Conservation (phyloP, 2,797 vertebrate genomes). For the Phalanger gymnotis region DNA sequence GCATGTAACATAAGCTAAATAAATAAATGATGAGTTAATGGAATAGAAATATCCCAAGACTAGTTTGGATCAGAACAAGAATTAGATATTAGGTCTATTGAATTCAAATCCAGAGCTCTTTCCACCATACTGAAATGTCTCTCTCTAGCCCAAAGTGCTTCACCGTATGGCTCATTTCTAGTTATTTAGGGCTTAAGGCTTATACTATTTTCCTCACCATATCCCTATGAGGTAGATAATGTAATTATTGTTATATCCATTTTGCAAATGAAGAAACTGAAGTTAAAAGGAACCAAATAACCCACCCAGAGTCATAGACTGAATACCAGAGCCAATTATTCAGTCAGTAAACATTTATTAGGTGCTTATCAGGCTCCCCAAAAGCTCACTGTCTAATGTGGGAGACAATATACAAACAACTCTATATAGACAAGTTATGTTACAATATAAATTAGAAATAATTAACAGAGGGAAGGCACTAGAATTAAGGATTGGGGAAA, state of each 20-base stretch:
- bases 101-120: neutral
- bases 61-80: neutral
- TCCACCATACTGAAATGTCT: neutral
- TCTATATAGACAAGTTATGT: neutral
- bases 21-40: neutral
- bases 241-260: neutral
- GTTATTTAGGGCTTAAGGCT: neutral
- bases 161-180: neutral
- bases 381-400: neutral
- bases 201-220: neutral
- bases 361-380: neutral
- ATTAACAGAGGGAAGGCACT: neutral
- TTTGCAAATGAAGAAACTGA: neutral
- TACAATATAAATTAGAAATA: neutral
- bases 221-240: neutral
- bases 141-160: neutral
- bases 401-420: neutral
- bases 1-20: neutral
- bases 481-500: neutral
- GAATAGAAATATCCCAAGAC: neutral
- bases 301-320: neutral
- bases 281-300: neutral
- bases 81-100: neutral
- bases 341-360: neutral
- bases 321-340: neutral